phyloP scores from a whole-genome alignment of 2,888 invertebrate species.

The Mimas tiliae region DNA sequence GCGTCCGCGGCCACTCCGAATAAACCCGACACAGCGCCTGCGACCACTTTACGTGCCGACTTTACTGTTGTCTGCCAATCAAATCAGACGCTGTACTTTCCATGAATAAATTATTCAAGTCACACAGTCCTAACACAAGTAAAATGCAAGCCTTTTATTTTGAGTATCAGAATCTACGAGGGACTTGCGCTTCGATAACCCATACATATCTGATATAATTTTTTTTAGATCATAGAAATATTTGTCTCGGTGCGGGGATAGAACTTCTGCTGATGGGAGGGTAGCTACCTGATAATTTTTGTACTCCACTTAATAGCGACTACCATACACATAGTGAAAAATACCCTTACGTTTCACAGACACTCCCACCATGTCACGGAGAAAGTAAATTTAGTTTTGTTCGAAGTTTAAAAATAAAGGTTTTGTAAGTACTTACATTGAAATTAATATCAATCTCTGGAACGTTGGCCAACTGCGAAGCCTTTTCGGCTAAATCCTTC shows the following conservation, averaged over 20 bases:
- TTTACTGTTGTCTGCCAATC: conserved; percentile 56
- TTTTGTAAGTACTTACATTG: conserved; percentile 58
- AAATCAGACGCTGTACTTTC: neutral
- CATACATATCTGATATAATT: neutral
- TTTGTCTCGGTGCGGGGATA: too few relatives aligned
- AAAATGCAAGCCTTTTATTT: too few relatives aligned
- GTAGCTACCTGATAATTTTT: too few relatives aligned
- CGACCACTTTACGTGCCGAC: conserved; percentile 72
- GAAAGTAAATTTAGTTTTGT: too few relatives aligned
- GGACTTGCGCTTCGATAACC: too few relatives aligned
- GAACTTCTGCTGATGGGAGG: too few relatives aligned
- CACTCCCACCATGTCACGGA: too few relatives aligned
- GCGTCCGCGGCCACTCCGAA: conserved; percentile 79
- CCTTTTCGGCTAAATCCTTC: conserved; percentile 85
- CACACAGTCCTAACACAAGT: neutral
- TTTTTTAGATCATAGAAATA: neutral
- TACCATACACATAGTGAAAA: too few relatives aligned
- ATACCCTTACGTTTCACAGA: too few relatives aligned
- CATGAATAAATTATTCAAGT: neutral
- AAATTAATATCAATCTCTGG: conserved; percentile 75
- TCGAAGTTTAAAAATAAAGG: neutral
- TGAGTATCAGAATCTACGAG: neutral
- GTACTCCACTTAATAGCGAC: too few relatives aligned
- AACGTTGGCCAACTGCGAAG: conserved; percentile 83
- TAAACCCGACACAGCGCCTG: conserved; percentile 74